phyloP scores from a whole-genome alignment of 2,797 vertebrate species.

The Phoebastria nigripes region DNA sequence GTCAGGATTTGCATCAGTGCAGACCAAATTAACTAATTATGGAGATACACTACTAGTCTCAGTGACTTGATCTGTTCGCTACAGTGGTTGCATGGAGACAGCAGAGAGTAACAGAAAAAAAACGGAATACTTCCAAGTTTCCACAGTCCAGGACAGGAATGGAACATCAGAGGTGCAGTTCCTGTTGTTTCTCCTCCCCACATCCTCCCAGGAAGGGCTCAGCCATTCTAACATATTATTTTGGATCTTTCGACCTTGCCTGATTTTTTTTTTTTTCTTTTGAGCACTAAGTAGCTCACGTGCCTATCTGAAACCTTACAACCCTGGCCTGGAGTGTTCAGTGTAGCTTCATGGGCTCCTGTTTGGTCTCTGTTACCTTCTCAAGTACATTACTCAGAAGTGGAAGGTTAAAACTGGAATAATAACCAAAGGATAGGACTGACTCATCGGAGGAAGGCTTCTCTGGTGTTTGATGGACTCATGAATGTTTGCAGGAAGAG shows the following conservation, averaged over 20 bases:
- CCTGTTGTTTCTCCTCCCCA: background rate
- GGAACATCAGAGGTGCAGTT: background rate
- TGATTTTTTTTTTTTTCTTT: background rate
- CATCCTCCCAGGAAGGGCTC: background rate
- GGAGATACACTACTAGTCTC: background rate
- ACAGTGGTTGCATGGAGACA: background rate
- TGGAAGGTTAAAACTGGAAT: background rate
- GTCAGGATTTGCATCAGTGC: background rate
- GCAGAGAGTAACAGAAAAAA: background rate
- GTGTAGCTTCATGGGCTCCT: background rate
- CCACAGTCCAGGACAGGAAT: background rate
- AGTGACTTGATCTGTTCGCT: background rate
- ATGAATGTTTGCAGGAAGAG: background rate
- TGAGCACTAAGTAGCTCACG: background rate
- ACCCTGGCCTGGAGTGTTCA: background rate
- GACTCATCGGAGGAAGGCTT: background rate
- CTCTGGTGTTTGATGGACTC: background rate
- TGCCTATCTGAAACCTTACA: background rate
- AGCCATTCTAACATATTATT: background rate
- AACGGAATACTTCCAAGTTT: background rate
- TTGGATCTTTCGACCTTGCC: background rate
- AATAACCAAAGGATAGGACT: background rate
- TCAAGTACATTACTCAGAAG: background rate
- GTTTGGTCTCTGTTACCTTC: background rate
- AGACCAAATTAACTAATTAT: background rate